Evolutionary conservation across 2,113 vertebrate genomes (phyloP), one percentile per base, ranked within the genome.

Genomic region (Pogona vitticeps): DNA sequence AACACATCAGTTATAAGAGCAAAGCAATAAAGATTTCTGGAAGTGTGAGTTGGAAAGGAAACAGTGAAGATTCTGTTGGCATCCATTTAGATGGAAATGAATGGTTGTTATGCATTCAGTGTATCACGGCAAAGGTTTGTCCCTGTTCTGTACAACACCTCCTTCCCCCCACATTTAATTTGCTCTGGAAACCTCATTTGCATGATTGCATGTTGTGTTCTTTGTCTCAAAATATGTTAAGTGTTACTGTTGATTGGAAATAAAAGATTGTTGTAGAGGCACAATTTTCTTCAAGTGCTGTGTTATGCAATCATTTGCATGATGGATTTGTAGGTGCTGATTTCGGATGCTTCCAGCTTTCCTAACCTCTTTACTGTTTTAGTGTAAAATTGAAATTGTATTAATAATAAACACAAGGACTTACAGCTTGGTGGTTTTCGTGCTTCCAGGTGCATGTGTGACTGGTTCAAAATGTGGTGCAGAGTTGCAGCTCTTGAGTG

Each of bases 251-350:
- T 87, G 85, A 76, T 81, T 56, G 31, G 12, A 89, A 23, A n/a
- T 76, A 84, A 10, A 0, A 7, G 84, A 85, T 85, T 36, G 80
- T 86, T 76, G 78, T 83, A 76, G 3, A 68, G 65, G 31, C 4
- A 68, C 91, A 77, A 77, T 91, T 91, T 88, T 7, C 52, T n/a
- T 46, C 76, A 52, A 89, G 82, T 2, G 26, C 46, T 78, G 17
- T 83, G 86, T 92, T 91, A 86, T 88, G 90, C 93, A 76, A 89
- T 84, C 58, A 18, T 61, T 85, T 92, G 91, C 90, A 78, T 87
- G 83, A 90, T 84, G 36, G 85, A 31, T 28, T 52, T 1, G 70
- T 28, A 86, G 91, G 73, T 88, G 91, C 40, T 73, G 73, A 80
- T 83, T 71, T 88, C n/a, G 17, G 86, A 67, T 80, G 78, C 78